Evolutionary conservation across 2,888 invertebrate species (phyloP).

Genomic region (Pseudococcus jackbeardsleyi): DNA sequence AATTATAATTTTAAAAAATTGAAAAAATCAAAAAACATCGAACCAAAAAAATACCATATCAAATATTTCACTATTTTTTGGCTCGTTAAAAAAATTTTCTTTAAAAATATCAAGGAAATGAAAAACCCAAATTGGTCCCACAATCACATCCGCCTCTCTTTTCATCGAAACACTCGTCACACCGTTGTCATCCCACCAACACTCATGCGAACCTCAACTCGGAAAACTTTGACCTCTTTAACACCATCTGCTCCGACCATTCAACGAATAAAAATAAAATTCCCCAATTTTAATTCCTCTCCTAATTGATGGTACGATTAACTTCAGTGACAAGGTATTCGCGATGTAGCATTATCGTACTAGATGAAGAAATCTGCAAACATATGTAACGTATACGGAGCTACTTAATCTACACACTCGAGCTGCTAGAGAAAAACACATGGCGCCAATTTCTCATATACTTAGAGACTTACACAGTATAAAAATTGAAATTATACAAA

Average conservation of each 20-base stretch:
- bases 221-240: slow-evolving; percentile 47
- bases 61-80: too few species aligned
- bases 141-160: too few species aligned
- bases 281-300: slow-evolving; percentile 25
- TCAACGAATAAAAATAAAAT: neutral
- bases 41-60: too few species aligned
- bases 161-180: too few species aligned
- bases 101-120: too few species aligned
- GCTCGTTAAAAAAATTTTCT: too few species aligned
- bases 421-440: neutral
- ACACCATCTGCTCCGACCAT: neutral
- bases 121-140: too few species aligned
- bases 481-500: neutral
- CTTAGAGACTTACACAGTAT: neutral
- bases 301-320: slow-evolving; percentile 6
- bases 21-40: too few species aligned
- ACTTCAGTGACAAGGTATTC: neutral
- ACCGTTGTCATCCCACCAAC: neutral
- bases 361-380: neutral
- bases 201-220: too few species aligned
- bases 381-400: neutral
- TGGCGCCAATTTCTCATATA: slow-evolving; percentile 30
- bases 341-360: neutral
- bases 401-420: too few species aligned
- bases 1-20: too few species aligned